Conservation (phyloP, 2,113 vertebrate genomes). For the Murina feae region DNA sequence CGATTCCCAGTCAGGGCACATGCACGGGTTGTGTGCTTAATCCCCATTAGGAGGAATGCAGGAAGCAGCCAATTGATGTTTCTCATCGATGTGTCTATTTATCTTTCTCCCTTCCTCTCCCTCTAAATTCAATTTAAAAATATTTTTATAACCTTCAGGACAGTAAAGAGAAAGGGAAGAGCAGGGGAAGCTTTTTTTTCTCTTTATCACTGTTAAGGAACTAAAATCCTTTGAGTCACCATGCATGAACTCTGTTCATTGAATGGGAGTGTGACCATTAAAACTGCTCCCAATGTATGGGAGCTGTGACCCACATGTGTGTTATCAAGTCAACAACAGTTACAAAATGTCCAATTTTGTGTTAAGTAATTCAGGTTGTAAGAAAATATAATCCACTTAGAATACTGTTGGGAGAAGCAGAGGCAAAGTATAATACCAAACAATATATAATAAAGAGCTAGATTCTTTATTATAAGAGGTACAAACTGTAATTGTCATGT, state of each 20-base stretch:
- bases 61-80: too few species aligned
- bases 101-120: too few species aligned
- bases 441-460: not conserved
- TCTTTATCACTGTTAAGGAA: slow-evolving; percentile 22
- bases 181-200: not conserved
- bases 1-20: too few species aligned
- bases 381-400: slow-evolving; percentile 1
- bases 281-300: slow-evolving; percentile 10
- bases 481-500: not conserved
- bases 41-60: too few species aligned
- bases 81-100: too few species aligned
- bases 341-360: not conserved
- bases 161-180: not conserved
- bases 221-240: not conserved
- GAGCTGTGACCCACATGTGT: slow-evolving; percentile 17
- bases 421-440: not conserved
- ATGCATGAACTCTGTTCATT: not conserved
- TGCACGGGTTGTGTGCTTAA: too few species aligned
- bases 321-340: not conserved
- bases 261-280: not conserved
- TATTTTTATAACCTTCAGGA: not conserved
- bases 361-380: not conserved
- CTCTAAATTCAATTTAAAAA: too few species aligned
- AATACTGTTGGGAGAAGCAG: not conserved
- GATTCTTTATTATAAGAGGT: not conserved